Evolutionary conservation across 2,113 vertebrate species (phyloP).

Genomic region (Dasyornis broadbenti): DNA sequence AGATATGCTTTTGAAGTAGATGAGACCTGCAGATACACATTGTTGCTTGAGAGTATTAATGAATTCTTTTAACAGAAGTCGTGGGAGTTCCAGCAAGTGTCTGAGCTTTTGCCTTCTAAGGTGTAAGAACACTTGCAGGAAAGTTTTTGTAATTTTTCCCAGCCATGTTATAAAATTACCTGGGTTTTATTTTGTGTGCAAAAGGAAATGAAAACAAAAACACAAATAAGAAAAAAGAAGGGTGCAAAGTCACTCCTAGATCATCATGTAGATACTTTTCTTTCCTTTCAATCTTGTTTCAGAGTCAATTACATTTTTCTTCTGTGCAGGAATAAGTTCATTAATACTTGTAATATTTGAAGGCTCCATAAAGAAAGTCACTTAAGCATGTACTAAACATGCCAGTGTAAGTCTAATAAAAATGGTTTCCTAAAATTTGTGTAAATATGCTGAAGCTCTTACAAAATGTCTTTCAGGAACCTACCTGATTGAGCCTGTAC

Average conservation of each 20-base stretch:
- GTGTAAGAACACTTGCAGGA: neutral
- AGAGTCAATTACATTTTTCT: neutral
- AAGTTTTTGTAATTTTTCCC: neutral
- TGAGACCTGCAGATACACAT: neutral
- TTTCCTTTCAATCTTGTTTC: neutral
- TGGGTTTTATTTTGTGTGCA: neutral
- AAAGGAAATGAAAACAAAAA: neutral
- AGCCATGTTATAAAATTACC: neutral
- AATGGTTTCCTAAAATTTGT: neutral
- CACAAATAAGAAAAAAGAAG: neutral
- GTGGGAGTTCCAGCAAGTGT: neutral
- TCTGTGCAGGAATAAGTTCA: neutral
- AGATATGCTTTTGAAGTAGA: neutral
- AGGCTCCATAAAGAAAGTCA: neutral
- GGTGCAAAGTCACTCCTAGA: neutral
- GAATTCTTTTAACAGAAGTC: neutral
- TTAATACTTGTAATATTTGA: neutral
- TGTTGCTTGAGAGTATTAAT: neutral
- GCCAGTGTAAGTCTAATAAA: neutral
- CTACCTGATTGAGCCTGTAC: neutral
- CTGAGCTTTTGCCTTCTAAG: neutral
- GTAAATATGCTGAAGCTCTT: neutral
- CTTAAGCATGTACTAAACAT: neutral
- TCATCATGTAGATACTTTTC: neutral
- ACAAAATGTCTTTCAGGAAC: neutral